Conservation (phyloP, 30 jellyfish, hydroid and myxozoan genomes). For the Catostylus mosaicus region DNA sequence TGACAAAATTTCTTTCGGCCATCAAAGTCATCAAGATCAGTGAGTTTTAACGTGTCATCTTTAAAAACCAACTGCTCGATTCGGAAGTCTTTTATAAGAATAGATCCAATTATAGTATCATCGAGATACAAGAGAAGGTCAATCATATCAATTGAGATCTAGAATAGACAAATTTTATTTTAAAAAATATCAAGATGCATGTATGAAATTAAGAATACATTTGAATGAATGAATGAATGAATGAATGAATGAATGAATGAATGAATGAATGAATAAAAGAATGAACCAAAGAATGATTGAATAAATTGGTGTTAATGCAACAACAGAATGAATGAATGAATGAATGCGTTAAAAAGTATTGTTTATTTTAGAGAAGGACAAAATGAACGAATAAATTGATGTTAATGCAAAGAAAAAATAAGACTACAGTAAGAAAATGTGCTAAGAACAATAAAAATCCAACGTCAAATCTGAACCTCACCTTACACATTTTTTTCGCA, state of each 20-base stretch:
- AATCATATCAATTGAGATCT: constrained; percentile 67
- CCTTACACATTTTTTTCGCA: too few species aligned
- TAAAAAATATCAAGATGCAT: neutral
- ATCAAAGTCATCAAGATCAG: constrained; percentile 78
- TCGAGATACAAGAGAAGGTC: constrained; percentile 56
- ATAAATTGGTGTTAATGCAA: too few species aligned
- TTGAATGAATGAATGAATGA: neutral
- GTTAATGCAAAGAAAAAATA: too few species aligned
- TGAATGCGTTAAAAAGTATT: too few species aligned
- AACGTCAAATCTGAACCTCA: too few species aligned
- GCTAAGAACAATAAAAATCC: too few species aligned
- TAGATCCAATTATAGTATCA: constrained; percentile 60
- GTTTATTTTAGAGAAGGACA: too few species aligned
- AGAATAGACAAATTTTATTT: too few species aligned
- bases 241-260: neutral
- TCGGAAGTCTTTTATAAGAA: constrained; percentile 58
- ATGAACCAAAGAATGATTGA: too few species aligned
- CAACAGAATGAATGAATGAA: too few species aligned
- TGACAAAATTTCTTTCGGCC: constrained; percentile 30
- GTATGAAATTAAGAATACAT: neutral
- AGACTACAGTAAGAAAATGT: too few species aligned
- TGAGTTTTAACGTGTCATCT: constrained; percentile 53
- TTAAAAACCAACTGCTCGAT: constrained; percentile 65
- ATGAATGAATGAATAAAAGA: neutral
- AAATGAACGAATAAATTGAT: too few species aligned